Percentiles rank a stretch among this genome's conserved stretches.
These are phyloP conservation scores for Selene dorsalis DNA, from an alignment of 2,797 vertebrate genomes.

Conservation along the genomic window DNA sequence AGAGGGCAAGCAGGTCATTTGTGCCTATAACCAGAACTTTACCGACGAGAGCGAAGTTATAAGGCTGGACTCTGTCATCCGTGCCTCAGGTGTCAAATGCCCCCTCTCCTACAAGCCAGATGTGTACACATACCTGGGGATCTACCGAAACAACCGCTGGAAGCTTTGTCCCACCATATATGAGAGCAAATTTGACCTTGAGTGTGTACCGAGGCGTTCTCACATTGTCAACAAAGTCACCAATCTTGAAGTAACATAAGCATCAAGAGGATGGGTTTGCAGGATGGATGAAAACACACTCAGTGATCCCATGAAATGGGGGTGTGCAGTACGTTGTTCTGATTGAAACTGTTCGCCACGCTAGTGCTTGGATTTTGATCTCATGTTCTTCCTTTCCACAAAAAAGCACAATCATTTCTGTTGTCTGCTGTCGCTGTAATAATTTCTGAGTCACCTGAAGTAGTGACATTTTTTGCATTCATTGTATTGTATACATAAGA, in stretches of 20 bases:
- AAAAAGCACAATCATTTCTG: slow-evolving; percentile 16
- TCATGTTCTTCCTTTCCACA: slow-evolving; percentile 48
- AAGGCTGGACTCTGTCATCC: slow-evolving; percentile 85
- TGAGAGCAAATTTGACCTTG: slow-evolving; percentile 92
- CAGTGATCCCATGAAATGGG: not conserved
- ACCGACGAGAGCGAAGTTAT: slow-evolving; percentile 88
- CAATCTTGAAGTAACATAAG: slow-evolving; percentile 87
- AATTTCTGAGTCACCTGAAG: slow-evolving; percentile 33
- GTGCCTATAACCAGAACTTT: slow-evolving; percentile 90
- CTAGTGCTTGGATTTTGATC: slow-evolving; percentile 19
- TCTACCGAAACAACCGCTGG: slow-evolving; percentile 93
- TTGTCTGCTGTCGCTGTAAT: slow-evolving; percentile 21
- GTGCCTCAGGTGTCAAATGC: slow-evolving; percentile 90
- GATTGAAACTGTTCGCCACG: not conserved
- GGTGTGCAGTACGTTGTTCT: not conserved
- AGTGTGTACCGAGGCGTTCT: slow-evolving; percentile 89
- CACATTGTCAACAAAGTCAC: slow-evolving; percentile 89
- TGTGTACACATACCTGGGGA: slow-evolving; percentile 91
- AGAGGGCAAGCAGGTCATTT: slow-evolving; percentile 88
- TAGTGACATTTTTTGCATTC: slow-evolving; percentile 2
- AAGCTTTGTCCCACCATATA: slow-evolving; percentile 94
- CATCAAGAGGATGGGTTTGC: not conserved
- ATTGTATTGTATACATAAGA: slow-evolving; percentile 2
- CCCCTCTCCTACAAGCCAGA: slow-evolving; percentile 91
- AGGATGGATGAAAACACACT: slow-evolving; percentile 17